phyloP scores from a whole-genome alignment of 1,140 invertebrate genomes.

The Euura lappo region DNA sequence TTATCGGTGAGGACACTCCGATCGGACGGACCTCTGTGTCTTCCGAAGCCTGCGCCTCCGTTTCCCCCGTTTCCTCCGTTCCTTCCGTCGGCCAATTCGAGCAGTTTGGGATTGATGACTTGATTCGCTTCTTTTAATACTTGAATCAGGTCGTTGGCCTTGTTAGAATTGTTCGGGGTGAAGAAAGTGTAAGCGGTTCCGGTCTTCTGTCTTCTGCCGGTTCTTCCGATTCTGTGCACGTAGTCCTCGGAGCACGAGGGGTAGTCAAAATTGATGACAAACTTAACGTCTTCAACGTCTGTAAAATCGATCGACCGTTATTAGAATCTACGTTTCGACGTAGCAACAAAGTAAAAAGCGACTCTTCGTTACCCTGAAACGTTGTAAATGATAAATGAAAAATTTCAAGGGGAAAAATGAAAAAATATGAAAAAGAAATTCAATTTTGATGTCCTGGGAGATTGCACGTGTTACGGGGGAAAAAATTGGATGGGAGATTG shows the following conservation, averaged over 20 bases:
- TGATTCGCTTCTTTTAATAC: conserved; percentile 96
- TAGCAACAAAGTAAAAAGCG: conserved; percentile 11
- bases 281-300: conserved; percentile 99
- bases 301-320: conserved; percentile 46
- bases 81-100: conserved; percentile 66
- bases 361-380: too few species aligned
- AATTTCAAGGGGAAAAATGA: conserved; percentile 12
- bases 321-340: conserved; percentile 13
- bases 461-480: not conserved
- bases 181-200: conserved; percentile 99
- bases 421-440: too few species aligned
- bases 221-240: conserved; percentile 98
- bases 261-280: conserved; percentile 99
- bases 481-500: not conserved
- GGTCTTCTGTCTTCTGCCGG: conserved; percentile 91
- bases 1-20: too few species aligned
- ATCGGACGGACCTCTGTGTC: conserved; percentile 45
- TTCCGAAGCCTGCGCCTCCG: conserved; percentile 35
- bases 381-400: too few species aligned
- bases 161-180: conserved; percentile 89
- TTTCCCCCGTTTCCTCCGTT: conserved; percentile 35
- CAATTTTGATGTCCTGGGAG: not conserved
- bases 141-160: conserved; percentile 90
- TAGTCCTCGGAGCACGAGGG: conserved; percentile 99
- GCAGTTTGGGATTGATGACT: conserved; percentile 77